Evolutionary conservation across 2,797 vertebrate genomes (phyloP).

Genomic region (Phalanger gymnotis): DNA sequence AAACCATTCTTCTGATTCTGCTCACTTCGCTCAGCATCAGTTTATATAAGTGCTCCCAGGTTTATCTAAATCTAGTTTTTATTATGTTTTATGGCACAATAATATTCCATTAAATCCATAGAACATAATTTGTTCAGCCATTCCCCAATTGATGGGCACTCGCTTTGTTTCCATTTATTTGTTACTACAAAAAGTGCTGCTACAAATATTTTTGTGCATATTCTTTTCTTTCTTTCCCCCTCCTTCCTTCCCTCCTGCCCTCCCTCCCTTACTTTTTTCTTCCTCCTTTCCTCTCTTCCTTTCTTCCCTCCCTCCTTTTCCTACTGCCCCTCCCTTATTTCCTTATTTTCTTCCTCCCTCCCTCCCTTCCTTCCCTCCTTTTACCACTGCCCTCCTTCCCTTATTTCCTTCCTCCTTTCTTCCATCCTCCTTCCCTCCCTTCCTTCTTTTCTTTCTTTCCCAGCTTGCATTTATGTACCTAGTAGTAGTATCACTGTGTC

Average conservation of each 20-base stretch:
- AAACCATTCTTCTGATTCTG: not conserved
- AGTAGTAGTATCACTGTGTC: not conserved
- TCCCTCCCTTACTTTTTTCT: no score
- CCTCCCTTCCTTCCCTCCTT: not conserved
- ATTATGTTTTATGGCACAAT: not conserved
- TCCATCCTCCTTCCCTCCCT: no score
- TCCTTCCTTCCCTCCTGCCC: no score
- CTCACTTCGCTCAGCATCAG: not conserved
- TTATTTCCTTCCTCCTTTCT: no score
- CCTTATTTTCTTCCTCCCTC: not conserved
- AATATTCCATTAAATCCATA: not conserved
- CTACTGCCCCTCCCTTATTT: not conserved
- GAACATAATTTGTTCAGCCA: not conserved
- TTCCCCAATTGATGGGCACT: not conserved
- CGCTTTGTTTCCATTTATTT: not conserved
- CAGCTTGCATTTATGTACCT: not conserved
- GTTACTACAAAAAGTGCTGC: not conserved
- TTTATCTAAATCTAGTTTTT: not conserved
- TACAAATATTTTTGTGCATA: no score
- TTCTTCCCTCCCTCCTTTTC: not conserved
- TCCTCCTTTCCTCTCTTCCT: not conserved
- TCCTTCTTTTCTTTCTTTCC: not conserved
- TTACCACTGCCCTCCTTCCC: not conserved
- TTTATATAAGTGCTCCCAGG: not conserved
- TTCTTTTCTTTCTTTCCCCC: no score